Base-by-base conservation (phyloP, 2,797 vertebrate species). In the Scolopax rusticola region DNA sequence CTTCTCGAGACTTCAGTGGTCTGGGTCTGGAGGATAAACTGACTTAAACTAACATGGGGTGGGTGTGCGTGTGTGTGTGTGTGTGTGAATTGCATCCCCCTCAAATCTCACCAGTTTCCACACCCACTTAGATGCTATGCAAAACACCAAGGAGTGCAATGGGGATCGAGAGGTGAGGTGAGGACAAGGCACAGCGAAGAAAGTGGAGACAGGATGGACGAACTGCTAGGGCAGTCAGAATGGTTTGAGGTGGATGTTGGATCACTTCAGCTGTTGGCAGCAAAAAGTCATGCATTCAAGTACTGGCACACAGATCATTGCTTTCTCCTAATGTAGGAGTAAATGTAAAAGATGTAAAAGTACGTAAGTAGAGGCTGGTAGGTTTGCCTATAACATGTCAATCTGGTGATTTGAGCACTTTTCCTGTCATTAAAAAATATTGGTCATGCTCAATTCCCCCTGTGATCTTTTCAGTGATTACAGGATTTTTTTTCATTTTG, bases 371-470 rank as follows among this genome's bases (percentile, higher is more conserved):
- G 32, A 7, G 27, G 28, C 11, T 7, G 11, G 9, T 15, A 60
- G 24, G 53, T 77, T 33, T 45, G 45, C 33, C 11, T 86, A 80
- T 38, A 57, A 15, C 11, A 5, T 4, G 6, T 6, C 16, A 57
- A 3, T 38, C 28, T 43, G 43, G 14, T 45, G 32, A 65, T 78
- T 3, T 6, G 8, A 92, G 30, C 12, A 33, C 5, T 86, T 92
- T 23, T 28, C 17, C 33, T 87, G 24, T 27, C 40, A 32, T 57
- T 53, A 36, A 16, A 78, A 80, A 84, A 57, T 36, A 6, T 4
- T 64, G 17, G 6, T 70, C 8, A 0, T 36, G 16, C 48, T 68
- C 30, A 50, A 0, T 36, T 6, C 61, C 27, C 1, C 5, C 20
- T n/a, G 8, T 28, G 40, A 61, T 11, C 38, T 84, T 53, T 67